A percentile compares a stretch with the other conserved stretches of the same genome.
Evolutionary conservation across 2,113 vertebrate species (phyloP).

Genomic region (Conger conger): DNA sequence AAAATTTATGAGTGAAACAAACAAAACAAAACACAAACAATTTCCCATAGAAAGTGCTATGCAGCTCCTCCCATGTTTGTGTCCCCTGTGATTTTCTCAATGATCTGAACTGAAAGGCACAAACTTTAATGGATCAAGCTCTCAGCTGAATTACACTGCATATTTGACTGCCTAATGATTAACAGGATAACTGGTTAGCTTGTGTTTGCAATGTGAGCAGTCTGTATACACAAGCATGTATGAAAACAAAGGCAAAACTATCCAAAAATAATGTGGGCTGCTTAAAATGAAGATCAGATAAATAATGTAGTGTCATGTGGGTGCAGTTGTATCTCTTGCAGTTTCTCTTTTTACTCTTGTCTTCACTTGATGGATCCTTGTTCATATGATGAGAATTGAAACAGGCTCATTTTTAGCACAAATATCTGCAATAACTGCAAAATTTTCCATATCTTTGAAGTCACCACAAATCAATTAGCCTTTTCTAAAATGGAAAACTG

Average conservation of each 20-base stretch:
- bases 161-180: neutral
- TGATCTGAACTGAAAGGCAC: neutral
- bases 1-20: conserved; percentile 1
- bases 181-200: neutral
- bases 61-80: neutral
- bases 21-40: neutral
- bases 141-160: neutral
- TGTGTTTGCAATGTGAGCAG: neutral
- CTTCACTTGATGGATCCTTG: no score
- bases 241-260: neutral
- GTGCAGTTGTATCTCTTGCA: neutral
- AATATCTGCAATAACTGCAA: no score
- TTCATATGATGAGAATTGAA: no score
- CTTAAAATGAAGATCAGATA: neutral
- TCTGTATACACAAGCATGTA: neutral
- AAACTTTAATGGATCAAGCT: neutral
- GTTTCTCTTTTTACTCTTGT: neutral
- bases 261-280: neutral
- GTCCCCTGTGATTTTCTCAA: neutral
- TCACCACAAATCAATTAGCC: neutral
- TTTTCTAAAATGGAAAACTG: neutral
- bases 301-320: neutral
- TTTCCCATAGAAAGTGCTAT: neutral
- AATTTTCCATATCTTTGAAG: no score
- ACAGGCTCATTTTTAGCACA: no score